Percentiles rank a stretch among this genome's conserved stretches.
phyloP scores from a whole-genome alignment of 2,113 vertebrate species.

The Cervus canadensis region DNA sequence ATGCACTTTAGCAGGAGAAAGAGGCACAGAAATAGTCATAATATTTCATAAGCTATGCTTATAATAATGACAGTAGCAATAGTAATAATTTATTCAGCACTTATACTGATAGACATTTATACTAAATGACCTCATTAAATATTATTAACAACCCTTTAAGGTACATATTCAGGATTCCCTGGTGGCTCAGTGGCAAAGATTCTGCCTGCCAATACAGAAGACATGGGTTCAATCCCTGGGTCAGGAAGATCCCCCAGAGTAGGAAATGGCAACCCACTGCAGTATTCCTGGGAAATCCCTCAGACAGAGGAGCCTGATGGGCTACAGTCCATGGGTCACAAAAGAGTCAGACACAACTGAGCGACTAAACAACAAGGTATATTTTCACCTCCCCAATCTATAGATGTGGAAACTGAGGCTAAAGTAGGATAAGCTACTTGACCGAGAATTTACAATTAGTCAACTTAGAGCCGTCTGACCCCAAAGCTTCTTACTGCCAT shows the following conservation, averaged over 20 bases:
- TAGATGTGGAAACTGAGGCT: not conserved
- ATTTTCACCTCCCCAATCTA: not conserved
- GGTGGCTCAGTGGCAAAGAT: not conserved
- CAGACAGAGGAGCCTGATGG: not conserved
- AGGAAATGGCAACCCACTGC: not conserved
- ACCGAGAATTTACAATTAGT: not conserved
- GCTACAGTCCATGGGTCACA: not conserved
- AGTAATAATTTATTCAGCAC: not conserved
- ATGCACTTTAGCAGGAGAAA: not conserved
- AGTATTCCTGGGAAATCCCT: not conserved
- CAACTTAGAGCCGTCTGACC: not conserved
- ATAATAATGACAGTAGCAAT: not conserved
- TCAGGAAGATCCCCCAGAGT: not conserved
- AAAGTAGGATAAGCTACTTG: not conserved
- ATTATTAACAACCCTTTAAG: not conserved
- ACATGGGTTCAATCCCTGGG: not conserved
- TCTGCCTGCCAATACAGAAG: not conserved
- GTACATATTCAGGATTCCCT: not conserved
- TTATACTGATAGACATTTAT: not conserved
- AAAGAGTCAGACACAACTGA: not conserved
- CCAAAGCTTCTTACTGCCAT: not conserved
- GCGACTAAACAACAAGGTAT: not conserved
- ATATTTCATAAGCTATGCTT: not conserved
- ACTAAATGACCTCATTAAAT: conserved; percentile 4
- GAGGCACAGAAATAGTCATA: not conserved